These are phyloP conservation scores for Chelidonichthys spinosus DNA, from an alignment of 2,797 vertebrate genomes.

Conservation along the genomic window DNA sequence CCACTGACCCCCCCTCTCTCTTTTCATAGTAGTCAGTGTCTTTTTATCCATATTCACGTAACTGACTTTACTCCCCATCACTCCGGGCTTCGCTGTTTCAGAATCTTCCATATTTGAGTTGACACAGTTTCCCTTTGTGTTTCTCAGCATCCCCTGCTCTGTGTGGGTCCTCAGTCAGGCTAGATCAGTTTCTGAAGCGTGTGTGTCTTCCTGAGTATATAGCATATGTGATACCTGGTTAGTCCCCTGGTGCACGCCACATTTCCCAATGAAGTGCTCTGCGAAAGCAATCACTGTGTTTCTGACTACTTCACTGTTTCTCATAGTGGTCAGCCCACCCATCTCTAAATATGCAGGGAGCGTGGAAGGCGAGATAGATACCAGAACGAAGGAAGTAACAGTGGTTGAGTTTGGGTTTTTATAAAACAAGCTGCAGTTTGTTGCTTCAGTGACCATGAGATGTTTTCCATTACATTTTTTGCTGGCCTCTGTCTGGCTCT, in stretches of 20 bases:
- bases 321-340: conserved; percentile 65
- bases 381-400: conserved; percentile 48
- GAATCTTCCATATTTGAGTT: conserved; percentile 21
- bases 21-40: conserved; percentile 47
- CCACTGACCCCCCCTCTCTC: conserved; percentile 41
- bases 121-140: conserved; percentile 17
- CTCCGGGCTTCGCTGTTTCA: conserved; percentile 14
- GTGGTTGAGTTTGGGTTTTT: conserved; percentile 32
- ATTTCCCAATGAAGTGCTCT: conserved; percentile 59
- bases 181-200: conserved; percentile 34
- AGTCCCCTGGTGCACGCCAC: conserved; percentile 35
- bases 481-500: not conserved
- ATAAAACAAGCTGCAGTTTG: not conserved
- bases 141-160: conserved; percentile 21
- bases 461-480: conserved; percentile 34
- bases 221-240: conserved; percentile 47
- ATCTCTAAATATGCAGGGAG: conserved; percentile 62
- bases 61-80: conserved; percentile 17
- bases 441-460: conserved; percentile 34
- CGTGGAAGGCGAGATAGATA: conserved; percentile 43
- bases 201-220: not conserved
- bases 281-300: conserved; percentile 65
- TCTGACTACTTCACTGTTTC: conserved; percentile 55
- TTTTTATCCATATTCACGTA: conserved; percentile 44
- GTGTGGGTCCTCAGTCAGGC: conserved; percentile 20